Evolutionary conservation across 2,113 vertebrate genomes (phyloP), one percentile per base, ranked within the genome.

Genomic region (Pangasianodon gigas): DNA sequence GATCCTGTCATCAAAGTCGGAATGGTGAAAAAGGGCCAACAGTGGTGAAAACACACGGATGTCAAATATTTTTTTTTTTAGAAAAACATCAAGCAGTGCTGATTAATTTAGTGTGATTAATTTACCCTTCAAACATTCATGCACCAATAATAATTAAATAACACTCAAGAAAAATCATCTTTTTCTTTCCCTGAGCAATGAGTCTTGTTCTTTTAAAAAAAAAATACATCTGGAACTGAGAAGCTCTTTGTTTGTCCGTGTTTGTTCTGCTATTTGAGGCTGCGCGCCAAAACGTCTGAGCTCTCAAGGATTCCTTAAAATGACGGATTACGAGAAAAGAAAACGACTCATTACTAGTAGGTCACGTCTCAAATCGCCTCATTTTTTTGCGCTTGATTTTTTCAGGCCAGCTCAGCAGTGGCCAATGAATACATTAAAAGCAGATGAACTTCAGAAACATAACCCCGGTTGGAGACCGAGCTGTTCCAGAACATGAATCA

Each of bases 201-300:
- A 86, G 87, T 90, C 60, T 88, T 14, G 48, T 86, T 85, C 87
- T 46, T 19, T 52, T 75, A 41, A 26, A 74, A 32, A 71, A 37
- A 14, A 37, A 44, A 82, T 69, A 88, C 93, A 92, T 92, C 90
- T 94, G 92, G 91, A 92, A 65, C 24, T 4, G 84, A 89, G 86
- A 75, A 83, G 48, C 26, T 32, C 86, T 90, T 90, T 93, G 92
- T 92, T 92, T 92, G 87, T 91, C 82, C 91, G 6, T 92, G 90
- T 92, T 93, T 92, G 86, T 90, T 89, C 90, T 89, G 85, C 89
- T 88, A 89, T 89, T 88, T 26, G 51, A 90, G 91, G 89, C 88
- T 1, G 54, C 18, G n/a, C 19, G 90, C 90, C 93, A 92, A 91
- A 88, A 90, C 32, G 85, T 91, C 91, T 86, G 84, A 44, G 79